phyloP scores from a whole-genome alignment of 1,140 invertebrate species.

The Penaeus vannamei region DNA sequence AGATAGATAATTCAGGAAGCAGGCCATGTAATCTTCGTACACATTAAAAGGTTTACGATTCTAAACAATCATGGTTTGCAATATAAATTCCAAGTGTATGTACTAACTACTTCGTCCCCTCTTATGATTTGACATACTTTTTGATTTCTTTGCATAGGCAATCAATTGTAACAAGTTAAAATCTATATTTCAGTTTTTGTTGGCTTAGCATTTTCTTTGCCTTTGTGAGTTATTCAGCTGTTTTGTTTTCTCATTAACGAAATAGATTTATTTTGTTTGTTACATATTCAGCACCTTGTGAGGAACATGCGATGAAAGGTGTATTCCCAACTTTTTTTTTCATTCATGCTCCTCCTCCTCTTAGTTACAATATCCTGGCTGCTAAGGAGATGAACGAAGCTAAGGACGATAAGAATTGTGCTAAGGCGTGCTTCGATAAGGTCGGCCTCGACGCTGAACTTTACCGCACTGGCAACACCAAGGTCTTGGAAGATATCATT shows the following conservation, averaged over 20 bases:
- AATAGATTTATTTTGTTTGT: no score
- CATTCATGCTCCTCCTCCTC: not conserved
- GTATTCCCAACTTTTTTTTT: not conserved
- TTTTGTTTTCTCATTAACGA: no score
- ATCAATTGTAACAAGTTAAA: not conserved
- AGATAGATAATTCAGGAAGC: not conserved
- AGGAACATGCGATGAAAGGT: no score
- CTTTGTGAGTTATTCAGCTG: no score
- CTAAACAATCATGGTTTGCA: not conserved
- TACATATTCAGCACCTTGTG: not conserved
- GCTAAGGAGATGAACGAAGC: constrained; percentile 75
- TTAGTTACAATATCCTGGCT: constrained; percentile 77
- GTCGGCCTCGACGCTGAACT: constrained; percentile 76
- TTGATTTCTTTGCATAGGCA: not conserved
- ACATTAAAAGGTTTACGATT: not conserved
- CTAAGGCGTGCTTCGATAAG: constrained; percentile 39
- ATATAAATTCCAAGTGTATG: no score
- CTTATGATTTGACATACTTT: not conserved
- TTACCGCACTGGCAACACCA: constrained; percentile 95
- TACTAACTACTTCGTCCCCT: not conserved
- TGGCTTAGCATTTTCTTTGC: no score
- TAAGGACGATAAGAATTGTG: constrained; percentile 76
- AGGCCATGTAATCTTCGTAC: not conserved
- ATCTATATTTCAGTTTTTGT: not conserved
- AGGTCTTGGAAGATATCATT: constrained; percentile 75